These are phyloP conservation scores for Hermodice carunculata DNA, from an alignment of 2,888 invertebrate species.

Conservation along the genomic window DNA sequence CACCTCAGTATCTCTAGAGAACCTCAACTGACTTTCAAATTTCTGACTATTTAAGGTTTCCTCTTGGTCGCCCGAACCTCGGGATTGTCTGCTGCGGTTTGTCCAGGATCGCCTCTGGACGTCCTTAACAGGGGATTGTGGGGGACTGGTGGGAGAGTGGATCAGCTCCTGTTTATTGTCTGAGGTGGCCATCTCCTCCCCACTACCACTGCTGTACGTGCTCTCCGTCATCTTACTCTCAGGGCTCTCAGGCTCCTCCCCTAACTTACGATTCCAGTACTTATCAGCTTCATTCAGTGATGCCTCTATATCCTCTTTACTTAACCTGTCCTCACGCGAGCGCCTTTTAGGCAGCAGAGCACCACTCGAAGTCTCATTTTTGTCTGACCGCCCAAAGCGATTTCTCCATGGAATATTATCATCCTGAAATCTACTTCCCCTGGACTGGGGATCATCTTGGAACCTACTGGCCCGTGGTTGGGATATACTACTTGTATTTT, in stretches of 20 bases:
- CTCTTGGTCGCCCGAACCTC: too few relatives aligned
- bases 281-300: slow-evolving; percentile 34
- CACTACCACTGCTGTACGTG: slow-evolving; percentile 39
- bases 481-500: too few relatives aligned
- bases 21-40: neutral
- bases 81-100: too few relatives aligned
- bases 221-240: slow-evolving; percentile 35
- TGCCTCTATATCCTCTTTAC: slow-evolving; percentile 39
- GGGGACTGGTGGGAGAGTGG: slow-evolving; percentile 11
- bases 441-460: too few relatives aligned
- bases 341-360: slow-evolving; percentile 32
- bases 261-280: slow-evolving; percentile 33
- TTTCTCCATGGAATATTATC: too few relatives aligned
- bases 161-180: slow-evolving; percentile 32
- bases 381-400: too few relatives aligned
- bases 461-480: too few relatives aligned
- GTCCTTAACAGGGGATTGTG: neutral
- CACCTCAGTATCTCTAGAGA: too few relatives aligned
- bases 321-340: slow-evolving; percentile 27
- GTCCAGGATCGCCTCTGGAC: neutral
- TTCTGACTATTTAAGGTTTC: neutral
- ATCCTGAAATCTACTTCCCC: too few relatives aligned
- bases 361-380: slow-evolving; percentile 3
- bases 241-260: slow-evolving; percentile 7
- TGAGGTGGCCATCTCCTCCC: slow-evolving; percentile 40